Base-by-base conservation (phyloP, 2,797 vertebrate genomes). In the Varecia variegata region DNA sequence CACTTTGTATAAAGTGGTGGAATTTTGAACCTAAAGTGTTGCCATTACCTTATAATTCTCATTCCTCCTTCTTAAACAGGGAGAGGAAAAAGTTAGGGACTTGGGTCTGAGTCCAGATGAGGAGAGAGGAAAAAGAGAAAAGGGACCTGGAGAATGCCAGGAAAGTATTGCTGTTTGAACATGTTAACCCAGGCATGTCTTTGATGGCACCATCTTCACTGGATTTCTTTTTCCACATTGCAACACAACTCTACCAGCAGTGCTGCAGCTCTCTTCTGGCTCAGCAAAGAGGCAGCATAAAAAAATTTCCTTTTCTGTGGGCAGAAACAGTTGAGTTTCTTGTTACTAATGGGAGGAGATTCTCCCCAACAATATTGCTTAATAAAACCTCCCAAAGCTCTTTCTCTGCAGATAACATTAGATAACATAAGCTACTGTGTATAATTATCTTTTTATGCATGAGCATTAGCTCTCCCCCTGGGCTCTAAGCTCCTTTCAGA, bases 251-350 rank as follows among this genome's bases (percentile, higher is more conserved):
- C 77, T 68, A 40, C 13, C 47, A n/a, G 62, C 25, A 56, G 54
- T 2, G 32, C 30, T 58, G 45, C 13, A 70, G 56, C 25, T 56
- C 54, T 81, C 56, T n/a, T 38, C 18, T 38, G 67, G 50, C 77
- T 95, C 30, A 88, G 52, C 68, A 91, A 82, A 92, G 35, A 94
- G 68, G 21, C 50, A 13, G 35, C n/a, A 95, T 40, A 45, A 92
- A 68, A 90, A 90, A 27, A 9, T 62, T 92, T 77, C 27, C 27
- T 90, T 84, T 95, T 43, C 43, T 35, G 5, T 52, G 71, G 21
- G 50, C 8, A 79, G 54, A 81, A 90, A 88, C 1, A 32, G 25
- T 84, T 76, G 25, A 81, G 30, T 71, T 94, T 91, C 45, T 76
- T 93, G 15, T 90, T 94, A 88, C 17, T 45, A 43, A 88, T 85